These are phyloP conservation scores for Pristionchus japonicus DNA, from an alignment of 2,888 invertebrate genomes.

Conservation along the genomic window DNA sequence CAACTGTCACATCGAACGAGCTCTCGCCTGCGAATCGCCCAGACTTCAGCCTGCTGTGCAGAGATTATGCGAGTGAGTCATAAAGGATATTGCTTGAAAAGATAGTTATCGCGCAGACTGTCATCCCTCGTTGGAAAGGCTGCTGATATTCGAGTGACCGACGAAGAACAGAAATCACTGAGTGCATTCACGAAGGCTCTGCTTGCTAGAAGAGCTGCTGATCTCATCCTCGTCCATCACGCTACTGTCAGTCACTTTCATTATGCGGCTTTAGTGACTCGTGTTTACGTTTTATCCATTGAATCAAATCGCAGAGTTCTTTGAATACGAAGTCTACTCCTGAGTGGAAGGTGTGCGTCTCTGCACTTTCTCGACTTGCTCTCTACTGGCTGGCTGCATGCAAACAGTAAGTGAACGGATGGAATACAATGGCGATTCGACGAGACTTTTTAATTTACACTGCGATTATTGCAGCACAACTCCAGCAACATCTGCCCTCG, in stretches of 20 bases:
- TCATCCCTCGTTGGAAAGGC: slow-evolving; percentile 36
- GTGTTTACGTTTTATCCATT: neutral
- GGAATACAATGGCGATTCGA: neutral
- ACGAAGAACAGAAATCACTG: slow-evolving; percentile 21
- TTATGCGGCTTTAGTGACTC: too few species aligned
- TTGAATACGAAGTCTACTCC: slow-evolving; percentile 1
- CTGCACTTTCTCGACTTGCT: slow-evolving; percentile 30
- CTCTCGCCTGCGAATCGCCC: slow-evolving; percentile 35
- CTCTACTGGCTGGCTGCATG: slow-evolving; percentile 44
- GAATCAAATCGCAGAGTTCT: neutral
- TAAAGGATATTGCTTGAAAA: neutral
- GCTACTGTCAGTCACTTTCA: neutral
- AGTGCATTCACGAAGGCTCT: slow-evolving; percentile 30
- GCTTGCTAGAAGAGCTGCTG: slow-evolving; percentile 39
- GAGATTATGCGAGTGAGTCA: slow-evolving; percentile 36
- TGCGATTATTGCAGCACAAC: neutral
- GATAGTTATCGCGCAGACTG: slow-evolving; percentile 39
- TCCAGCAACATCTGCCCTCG: slow-evolving; percentile 18
- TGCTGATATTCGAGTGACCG: neutral
- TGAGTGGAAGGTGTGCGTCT: slow-evolving; percentile 23
- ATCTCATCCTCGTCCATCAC: slow-evolving; percentile 42
- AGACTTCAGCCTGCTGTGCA: slow-evolving; percentile 34
- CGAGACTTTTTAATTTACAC: too few species aligned
- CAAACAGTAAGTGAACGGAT: neutral
- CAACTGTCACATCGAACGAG: slow-evolving; percentile 31